Evolutionary conservation across 2,113 vertebrate genomes (phyloP).

Genomic region (Phoxinus phoxinus): DNA sequence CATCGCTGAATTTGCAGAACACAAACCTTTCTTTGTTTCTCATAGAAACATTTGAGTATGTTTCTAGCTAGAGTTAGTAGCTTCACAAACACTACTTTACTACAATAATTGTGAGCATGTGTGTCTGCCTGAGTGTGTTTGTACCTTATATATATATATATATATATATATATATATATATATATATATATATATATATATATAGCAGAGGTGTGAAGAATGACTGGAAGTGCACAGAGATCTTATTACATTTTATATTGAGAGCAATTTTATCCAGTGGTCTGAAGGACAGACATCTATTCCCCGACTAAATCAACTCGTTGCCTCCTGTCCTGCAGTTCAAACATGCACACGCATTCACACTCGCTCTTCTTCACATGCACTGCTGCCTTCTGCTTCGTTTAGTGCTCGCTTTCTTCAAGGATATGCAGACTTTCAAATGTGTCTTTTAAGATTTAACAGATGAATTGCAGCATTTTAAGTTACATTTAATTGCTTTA

Average conservation of each 20-base stretch:
- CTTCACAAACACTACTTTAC: background rate
- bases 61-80: background rate
- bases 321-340: conserved; percentile 59
- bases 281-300: conserved; percentile 78
- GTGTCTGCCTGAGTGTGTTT: background rate
- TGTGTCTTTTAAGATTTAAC: background rate
- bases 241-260: conserved; percentile 80
- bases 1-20: too few relatives aligned
- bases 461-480: conserved; percentile 9
- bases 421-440: conserved; percentile 7
- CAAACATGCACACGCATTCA: conserved; percentile 38
- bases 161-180: too few relatives aligned
- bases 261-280: conserved; percentile 74
- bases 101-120: background rate
- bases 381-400: conserved; percentile 16
- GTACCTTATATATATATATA: too few relatives aligned
- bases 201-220: conserved; percentile 69
- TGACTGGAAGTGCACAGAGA: conserved; percentile 70
- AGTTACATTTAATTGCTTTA: conserved; percentile 28
- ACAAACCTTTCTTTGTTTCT: too few relatives aligned
- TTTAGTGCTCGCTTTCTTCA: background rate
- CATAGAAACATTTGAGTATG: background rate
- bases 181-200: too few relatives aligned
- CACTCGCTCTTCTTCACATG: background rate
- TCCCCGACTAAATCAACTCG: conserved; percentile 76